These are phyloP conservation scores for Stichodactyla helianthus DNA, from an alignment of 64 coral and sea anemone genomes.

Conservation along the genomic window DNA sequence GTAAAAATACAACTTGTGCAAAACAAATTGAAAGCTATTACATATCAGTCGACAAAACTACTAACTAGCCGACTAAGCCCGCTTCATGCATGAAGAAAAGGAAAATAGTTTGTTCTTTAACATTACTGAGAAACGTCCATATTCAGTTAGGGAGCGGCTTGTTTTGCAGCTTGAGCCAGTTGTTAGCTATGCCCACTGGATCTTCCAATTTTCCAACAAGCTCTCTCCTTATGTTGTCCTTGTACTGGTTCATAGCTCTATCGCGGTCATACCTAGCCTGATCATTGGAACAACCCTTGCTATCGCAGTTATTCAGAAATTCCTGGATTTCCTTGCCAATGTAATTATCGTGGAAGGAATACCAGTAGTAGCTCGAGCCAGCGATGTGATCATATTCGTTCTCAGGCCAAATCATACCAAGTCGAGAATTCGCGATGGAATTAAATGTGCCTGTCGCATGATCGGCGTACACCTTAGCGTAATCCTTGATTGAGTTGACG, in stretches of 20 bases:
- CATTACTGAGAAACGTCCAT: neutral
- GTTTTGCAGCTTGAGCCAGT: constrained; percentile 34
- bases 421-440: neutral
- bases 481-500: constrained; percentile 21
- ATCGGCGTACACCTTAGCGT: constrained; percentile 16
- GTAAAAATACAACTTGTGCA: too few relatives aligned
- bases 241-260: constrained; percentile 6
- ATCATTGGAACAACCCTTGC: neutral
- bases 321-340: neutral
- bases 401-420: neutral
- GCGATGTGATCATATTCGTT: neutral
- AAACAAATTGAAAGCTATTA: too few relatives aligned
- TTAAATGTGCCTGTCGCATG: constrained; percentile 19
- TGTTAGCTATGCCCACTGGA: constrained; percentile 28
- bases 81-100: too few relatives aligned
- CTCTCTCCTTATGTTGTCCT: neutral
- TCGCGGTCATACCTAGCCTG: neutral
- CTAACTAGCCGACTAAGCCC: too few relatives aligned
- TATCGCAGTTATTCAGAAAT: neutral
- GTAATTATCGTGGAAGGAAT: constrained; percentile 8
- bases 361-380: neutral
- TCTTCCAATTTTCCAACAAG: constrained; percentile 40
- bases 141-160: constrained; percentile 19
- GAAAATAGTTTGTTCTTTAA: too few relatives aligned
- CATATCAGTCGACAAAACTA: too few relatives aligned